Evolutionary conservation across 2,113 vertebrate species (phyloP), one percentile per base, ranked within the genome.

Genomic region (Chionomys nivalis): DNA sequence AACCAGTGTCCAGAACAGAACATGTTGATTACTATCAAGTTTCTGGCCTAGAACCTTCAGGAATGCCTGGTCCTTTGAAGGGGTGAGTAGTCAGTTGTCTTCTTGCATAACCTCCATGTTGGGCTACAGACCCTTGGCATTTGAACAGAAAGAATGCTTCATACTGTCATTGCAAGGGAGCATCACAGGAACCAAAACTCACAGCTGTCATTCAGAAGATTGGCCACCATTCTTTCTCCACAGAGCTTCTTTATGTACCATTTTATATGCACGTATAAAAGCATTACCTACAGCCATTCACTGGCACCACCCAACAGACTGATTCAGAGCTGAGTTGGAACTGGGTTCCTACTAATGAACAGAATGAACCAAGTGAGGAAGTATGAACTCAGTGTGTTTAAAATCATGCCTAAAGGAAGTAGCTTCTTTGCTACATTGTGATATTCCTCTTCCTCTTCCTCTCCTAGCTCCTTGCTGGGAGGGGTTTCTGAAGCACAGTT

Each of bases 1-100:
- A 33, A 68, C 9, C 79, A n/a, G 31, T 36, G 44, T 49, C 65
- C 7, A 10, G 44, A n/a, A 68, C 19, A 63, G 82, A 44, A 24
- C 0, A 0, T 2, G 42, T 31, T 4, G 8, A n/a, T 14, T 33
- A 14, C 0, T 33, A 16, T 21, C 44, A 58, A 33, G 5, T 44
- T 0, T 52, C 31, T 8, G 21, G 58, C 0, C 12, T 4, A 36
- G 79, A 36, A 82, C 42, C 33, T 31, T 81, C 73, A 14, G 85
- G 65, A 72, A 9, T 72, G 16, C n/a, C 66, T 31, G 33, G 31
- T 36, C 17, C 26, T 55, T 44, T 17, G 21, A 78, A 63, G 0
- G 4, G 28, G 33, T 5, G 14, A 12, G 36, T 16, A n/a, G 65
- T 13, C 7, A 4, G 70, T 39, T 63, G 16, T 17, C 72, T 77